These are phyloP conservation scores for Plecturocebus donacophilus DNA, from an alignment of 2,113 vertebrate genomes.

Conservation along the genomic window DNA sequence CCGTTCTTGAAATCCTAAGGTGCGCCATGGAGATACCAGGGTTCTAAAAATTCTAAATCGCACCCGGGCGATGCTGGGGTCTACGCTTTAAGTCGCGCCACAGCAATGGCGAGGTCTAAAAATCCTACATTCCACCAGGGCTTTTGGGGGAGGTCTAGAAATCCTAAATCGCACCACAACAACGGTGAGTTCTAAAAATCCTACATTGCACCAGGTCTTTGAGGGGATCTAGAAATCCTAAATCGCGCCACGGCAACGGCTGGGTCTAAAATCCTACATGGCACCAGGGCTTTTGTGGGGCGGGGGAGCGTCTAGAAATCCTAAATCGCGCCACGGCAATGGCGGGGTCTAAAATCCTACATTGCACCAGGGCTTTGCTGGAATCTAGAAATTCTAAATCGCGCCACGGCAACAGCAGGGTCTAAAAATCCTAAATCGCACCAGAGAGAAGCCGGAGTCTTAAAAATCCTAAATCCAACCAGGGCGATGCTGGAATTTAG, in stretches of 20 bases:
- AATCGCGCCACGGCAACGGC: not conserved
- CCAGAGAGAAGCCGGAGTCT: not conserved
- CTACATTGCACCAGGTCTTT: not conserved
- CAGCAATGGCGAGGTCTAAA: not conserved
- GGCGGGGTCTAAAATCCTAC: not conserved
- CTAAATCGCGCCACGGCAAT: not conserved
- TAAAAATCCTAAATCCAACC: not conserved
- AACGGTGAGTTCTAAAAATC: not conserved
- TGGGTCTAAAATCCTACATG: not conserved
- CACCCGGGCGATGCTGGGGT: not conserved
- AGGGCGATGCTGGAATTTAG: not conserved
- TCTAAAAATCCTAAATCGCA: not conserved
- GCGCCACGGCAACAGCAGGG: fast-evolving
- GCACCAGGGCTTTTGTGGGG: not conserved
- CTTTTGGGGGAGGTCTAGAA: not conserved
- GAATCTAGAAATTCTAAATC: not conserved
- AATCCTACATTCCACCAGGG: not conserved
- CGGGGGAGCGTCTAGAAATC: not conserved
- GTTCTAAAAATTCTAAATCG: not conserved
- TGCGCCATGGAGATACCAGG: not conserved
- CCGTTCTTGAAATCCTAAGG: not conserved
- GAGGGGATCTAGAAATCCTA: not conserved
- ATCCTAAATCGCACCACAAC: not conserved
- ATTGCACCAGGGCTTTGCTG: not conserved
- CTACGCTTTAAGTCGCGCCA: not conserved